A percentile compares a stretch with the other conserved stretches of the same genome.
phyloP scores from a whole-genome alignment of 2,797 vertebrate genomes.

The Nothura maculosa region DNA sequence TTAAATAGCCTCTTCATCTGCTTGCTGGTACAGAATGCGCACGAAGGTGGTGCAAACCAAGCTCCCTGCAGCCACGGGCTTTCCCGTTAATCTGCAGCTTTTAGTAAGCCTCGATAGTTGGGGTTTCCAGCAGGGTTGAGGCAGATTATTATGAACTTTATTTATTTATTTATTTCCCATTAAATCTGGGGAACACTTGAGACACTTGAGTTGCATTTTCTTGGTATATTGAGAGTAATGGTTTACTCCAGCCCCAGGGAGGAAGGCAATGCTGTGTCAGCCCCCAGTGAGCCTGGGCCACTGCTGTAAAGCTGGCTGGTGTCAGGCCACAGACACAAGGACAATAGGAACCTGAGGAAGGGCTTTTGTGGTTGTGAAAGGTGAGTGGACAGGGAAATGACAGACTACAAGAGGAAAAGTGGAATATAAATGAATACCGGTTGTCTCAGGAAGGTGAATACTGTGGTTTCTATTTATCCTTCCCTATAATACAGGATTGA shows the following conservation, averaged over 20 bases:
- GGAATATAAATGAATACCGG: rapidly evolving
- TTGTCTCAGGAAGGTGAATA: neutral
- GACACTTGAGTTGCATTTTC: neutral
- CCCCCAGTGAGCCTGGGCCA: neutral
- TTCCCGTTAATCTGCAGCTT: neutral
- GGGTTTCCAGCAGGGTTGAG: neutral
- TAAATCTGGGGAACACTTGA: neutral
- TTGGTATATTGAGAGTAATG: neutral
- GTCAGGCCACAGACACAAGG: neutral
- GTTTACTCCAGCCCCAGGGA: neutral
- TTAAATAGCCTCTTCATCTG: constrained; percentile 45
- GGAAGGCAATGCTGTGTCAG: constrained; percentile 54
- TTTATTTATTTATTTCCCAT: neutral
- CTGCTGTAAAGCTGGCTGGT: neutral
- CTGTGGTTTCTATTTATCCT: rapidly evolving
- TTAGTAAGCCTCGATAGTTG: neutral
- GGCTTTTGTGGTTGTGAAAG: neutral
- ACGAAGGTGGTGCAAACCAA: constrained; percentile 15
- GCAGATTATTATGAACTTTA: neutral
- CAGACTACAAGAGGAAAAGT: neutral
- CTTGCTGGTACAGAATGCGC: neutral
- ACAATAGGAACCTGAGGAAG: neutral
- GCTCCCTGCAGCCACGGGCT: neutral
- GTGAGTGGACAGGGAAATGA: neutral
- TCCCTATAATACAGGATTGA: neutral